Evolutionary conservation across 2,113 vertebrate genomes (phyloP).

Genomic region (Tragelaphus scriptus): DNA sequence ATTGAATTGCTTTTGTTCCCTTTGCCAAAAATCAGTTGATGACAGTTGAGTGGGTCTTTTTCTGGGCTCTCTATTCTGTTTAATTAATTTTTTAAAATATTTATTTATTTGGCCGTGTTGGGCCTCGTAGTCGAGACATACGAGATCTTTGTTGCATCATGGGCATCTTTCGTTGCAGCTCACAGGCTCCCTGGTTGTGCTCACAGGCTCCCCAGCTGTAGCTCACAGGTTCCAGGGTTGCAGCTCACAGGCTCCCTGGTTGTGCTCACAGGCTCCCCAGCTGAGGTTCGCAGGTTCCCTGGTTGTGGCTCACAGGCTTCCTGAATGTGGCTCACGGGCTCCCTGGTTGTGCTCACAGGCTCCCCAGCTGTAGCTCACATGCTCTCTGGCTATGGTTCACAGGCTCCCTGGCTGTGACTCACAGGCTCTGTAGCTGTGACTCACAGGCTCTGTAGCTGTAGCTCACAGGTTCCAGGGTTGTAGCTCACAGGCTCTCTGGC

Average conservation of each 20-base stretch:
- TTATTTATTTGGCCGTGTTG: background rate
- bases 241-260: fast-evolving
- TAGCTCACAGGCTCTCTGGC: too few relatives aligned
- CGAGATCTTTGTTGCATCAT: background rate
- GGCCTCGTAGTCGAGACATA: background rate
- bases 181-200: fast-evolving
- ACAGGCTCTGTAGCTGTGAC: fast-evolving
- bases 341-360: fast-evolving
- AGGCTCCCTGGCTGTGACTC: fast-evolving
- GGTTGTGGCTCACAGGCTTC: fast-evolving
- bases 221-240: too few relatives aligned
- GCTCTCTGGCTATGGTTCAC: fast-evolving
- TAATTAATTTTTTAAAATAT: background rate
- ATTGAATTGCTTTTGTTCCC: background rate
- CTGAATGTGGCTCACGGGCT: fast-evolving
- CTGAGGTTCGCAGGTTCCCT: fast-evolving
- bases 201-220: fast-evolving
- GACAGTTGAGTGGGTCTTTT: background rate
- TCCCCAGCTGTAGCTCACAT: fast-evolving
- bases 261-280: fast-evolving
- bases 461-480: too few relatives aligned
- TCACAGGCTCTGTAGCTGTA: fast-evolving
- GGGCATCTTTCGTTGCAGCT: background rate
- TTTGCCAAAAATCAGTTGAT: background rate
- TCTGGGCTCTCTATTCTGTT: background rate